Conservation (phyloP, 1,140 invertebrate species). For the Sitophilus oryzae region DNA sequence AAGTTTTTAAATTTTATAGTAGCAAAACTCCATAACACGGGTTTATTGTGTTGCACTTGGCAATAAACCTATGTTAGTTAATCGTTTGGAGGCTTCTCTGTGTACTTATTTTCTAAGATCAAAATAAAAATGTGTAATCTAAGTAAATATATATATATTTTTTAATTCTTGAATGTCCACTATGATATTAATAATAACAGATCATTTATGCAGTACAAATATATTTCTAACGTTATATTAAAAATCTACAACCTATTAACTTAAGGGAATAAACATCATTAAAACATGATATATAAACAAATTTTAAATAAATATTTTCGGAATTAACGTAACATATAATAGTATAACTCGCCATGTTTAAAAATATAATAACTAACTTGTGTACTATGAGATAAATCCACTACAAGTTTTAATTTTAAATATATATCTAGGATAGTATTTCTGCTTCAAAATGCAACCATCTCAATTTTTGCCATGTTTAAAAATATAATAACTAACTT, state of each 20-base stretch:
- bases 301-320: slow-evolving; percentile 11
- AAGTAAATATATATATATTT: too few relatives aligned
- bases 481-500: neutral
- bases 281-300: slow-evolving; percentile 11
- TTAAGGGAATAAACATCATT: slow-evolving; percentile 8
- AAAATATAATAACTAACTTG: neutral
- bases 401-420: neutral
- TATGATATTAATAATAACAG: too few relatives aligned
- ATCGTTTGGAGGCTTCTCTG: too few relatives aligned
- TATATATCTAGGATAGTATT: neutral
- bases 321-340: slow-evolving; percentile 6
- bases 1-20: too few relatives aligned
- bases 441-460: neutral
- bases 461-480: neutral
- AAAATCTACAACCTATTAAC: slow-evolving; percentile 4
- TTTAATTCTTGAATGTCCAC: too few relatives aligned
- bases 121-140: too few relatives aligned
- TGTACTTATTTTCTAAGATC: too few relatives aligned
- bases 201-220: neutral
- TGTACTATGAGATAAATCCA: neutral
- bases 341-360: neutral
- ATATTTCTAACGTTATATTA: slow-evolving; percentile 8
- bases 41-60: too few relatives aligned
- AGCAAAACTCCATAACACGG: too few relatives aligned
- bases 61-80: too few relatives aligned